phyloP scores from a whole-genome alignment of 2,888 invertebrate species.

The Mesorhabditis sp. region DNA sequence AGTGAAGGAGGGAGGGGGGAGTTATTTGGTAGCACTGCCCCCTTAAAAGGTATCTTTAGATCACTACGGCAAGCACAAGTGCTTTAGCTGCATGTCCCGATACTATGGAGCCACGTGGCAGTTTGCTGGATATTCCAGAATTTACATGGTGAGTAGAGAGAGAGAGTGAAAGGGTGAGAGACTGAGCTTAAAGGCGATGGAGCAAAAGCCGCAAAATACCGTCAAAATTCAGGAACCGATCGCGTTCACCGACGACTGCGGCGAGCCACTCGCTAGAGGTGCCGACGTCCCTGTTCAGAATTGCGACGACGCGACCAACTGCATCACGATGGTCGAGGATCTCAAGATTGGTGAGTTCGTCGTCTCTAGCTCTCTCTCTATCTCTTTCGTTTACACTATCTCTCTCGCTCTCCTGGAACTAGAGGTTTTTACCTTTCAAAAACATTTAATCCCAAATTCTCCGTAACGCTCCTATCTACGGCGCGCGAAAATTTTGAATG shows the following conservation, averaged over 20 bases:
- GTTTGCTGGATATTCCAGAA: slow-evolving; percentile 48
- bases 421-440: too few relatives aligned
- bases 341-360: slow-evolving; percentile 40
- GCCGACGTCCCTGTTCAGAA: slow-evolving; percentile 41
- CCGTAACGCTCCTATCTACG: too few relatives aligned
- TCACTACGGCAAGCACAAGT: slow-evolving; percentile 16
- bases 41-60: not conserved
- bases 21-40: too few relatives aligned
- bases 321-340: slow-evolving; percentile 50
- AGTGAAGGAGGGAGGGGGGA: too few relatives aligned
- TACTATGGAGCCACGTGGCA: slow-evolving; percentile 54
- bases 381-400: too few relatives aligned
- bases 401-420: not conserved
- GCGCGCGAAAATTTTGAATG: too few relatives aligned
- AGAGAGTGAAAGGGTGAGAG: not conserved
- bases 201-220: too few relatives aligned
- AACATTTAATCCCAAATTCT: too few relatives aligned
- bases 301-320: slow-evolving; percentile 43
- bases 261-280: slow-evolving; percentile 41
- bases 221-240: slow-evolving; percentile 34
- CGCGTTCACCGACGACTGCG: slow-evolving; percentile 49
- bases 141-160: slow-evolving; percentile 23
- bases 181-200: too few relatives aligned
- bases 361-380: too few relatives aligned
- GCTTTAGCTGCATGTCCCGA: slow-evolving; percentile 53